Percentiles rank a stretch among this genome's conserved stretches.
Evolutionary conservation across 2,113 vertebrate species (phyloP).

Genomic region (Morone chrysops): DNA sequence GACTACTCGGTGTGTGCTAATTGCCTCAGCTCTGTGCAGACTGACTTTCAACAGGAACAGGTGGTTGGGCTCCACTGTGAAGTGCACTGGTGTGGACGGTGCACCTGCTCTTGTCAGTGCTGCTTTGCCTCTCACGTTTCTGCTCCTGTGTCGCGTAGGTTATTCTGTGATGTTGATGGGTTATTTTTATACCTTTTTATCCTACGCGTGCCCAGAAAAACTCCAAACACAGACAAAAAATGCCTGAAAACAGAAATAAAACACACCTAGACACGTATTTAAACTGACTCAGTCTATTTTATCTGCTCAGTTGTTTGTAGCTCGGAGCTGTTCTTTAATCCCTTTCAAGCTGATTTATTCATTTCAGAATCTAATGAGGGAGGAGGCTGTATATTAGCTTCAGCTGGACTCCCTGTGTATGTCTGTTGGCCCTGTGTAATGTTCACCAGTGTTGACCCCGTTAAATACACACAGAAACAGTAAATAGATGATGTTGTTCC

Average conservation of each 20-base stretch:
- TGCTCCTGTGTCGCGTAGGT: conserved; percentile 19
- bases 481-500: not conserved
- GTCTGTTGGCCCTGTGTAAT: not conserved
- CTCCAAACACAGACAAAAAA: not conserved
- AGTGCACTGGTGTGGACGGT: not conserved
- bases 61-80: not conserved
- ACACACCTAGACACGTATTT: not conserved
- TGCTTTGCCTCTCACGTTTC: conserved; percentile 45
- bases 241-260: not conserved
- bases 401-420: not conserved
- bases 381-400: not conserved
- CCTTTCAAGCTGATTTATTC: not conserved
- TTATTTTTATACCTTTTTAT: conserved; percentile 47
- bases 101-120: conserved; percentile 48
- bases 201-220: not conserved
- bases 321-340: no score
- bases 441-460: not conserved
- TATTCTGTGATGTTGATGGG: conserved; percentile 3
- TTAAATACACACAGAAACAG: not conserved
- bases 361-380: not conserved
- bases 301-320: not conserved
- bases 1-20: fast-evolving
- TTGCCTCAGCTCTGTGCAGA: not conserved
- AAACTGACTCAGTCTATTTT: not conserved
- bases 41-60: conserved; percentile 6